phyloP scores from a whole-genome alignment of 53 echinoderm and acorn worm species.

The Henricia sp. region DNA sequence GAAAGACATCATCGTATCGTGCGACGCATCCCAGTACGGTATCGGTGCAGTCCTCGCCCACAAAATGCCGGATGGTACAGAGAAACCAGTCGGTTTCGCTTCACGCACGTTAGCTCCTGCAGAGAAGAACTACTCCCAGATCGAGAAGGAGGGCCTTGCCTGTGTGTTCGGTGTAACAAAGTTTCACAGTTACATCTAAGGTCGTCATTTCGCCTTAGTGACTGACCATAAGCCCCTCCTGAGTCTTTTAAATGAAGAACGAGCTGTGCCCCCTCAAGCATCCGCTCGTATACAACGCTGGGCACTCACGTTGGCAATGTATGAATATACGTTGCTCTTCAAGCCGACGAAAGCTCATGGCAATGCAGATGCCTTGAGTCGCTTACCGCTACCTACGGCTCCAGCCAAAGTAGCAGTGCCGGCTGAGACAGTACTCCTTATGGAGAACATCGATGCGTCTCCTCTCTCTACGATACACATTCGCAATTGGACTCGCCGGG shows the following conservation, averaged over 20 bases:
- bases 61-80: constrained; percentile 58
- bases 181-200: constrained; percentile 62
- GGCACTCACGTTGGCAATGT: constrained; percentile 64
- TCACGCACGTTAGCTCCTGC: constrained; percentile 58
- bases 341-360: constrained; percentile 47
- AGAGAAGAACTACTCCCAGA: constrained; percentile 67
- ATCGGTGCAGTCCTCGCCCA: constrained; percentile 71
- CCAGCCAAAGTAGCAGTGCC: constrained; percentile 25
- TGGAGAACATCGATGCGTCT: constrained; percentile 42
- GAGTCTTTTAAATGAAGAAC: constrained; percentile 39
- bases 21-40: constrained; percentile 67
- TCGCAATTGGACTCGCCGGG: constrained; percentile 51
- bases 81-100: constrained; percentile 66
- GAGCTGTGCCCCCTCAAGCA: constrained; percentile 40
- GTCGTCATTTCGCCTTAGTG: constrained; percentile 56
- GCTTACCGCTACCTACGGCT: constrained; percentile 44
- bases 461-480: constrained; percentile 53
- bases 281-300: constrained; percentile 65
- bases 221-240: constrained; percentile 72
- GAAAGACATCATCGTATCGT: constrained; percentile 55
- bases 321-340: constrained; percentile 51
- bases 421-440: constrained; percentile 61
- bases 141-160: constrained; percentile 64
- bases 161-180: constrained; percentile 68
- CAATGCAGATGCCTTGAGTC: constrained; percentile 69